These are phyloP conservation scores for Megaceryle torquata DNA, from an alignment of 2,113 vertebrate genomes.

Conservation along the genomic window DNA sequence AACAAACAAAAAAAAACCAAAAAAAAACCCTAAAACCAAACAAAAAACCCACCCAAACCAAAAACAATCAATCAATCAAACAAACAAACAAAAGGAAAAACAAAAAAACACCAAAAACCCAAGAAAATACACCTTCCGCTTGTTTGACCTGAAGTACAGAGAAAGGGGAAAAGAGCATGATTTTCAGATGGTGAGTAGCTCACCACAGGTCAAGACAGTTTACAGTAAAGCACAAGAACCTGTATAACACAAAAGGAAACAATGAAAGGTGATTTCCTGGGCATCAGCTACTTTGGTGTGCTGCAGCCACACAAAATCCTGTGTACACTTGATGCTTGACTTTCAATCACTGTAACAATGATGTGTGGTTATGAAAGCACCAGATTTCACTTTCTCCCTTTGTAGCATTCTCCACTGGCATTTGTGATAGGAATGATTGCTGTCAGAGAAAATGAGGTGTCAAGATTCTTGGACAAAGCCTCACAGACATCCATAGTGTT, in stretches of 20 bases:
- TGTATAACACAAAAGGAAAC: conserved; percentile 33
- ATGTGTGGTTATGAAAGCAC: neutral
- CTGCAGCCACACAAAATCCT: neutral
- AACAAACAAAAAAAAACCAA: too few relatives aligned
- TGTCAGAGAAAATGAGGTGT: conserved; percentile 39
- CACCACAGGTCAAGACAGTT: neutral
- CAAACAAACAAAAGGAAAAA: neutral
- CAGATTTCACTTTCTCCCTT: conserved; percentile 18
- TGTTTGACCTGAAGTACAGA: neutral
- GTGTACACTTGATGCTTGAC: neutral
- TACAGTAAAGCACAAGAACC: conserved; percentile 16
- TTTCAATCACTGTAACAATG: conserved; percentile 27
- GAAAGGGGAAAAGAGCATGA: neutral
- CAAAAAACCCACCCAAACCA: too few relatives aligned
- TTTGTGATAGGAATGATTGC: conserved; percentile 26
- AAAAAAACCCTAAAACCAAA: too few relatives aligned
- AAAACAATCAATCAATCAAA: too few relatives aligned
- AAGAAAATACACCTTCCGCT: neutral
- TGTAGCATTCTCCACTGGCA: neutral
- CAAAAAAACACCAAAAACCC: neutral
- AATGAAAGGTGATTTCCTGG: conserved; percentile 40
- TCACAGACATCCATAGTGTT: neutral
- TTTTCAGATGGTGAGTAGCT: neutral
- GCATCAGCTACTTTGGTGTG: conserved; percentile 15
- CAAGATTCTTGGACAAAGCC: conserved; percentile 17